Percentiles rank a stretch among this genome's conserved stretches.
phyloP scores from a whole-genome alignment of 2,113 vertebrate species.

The Entelurus aequoreus region DNA sequence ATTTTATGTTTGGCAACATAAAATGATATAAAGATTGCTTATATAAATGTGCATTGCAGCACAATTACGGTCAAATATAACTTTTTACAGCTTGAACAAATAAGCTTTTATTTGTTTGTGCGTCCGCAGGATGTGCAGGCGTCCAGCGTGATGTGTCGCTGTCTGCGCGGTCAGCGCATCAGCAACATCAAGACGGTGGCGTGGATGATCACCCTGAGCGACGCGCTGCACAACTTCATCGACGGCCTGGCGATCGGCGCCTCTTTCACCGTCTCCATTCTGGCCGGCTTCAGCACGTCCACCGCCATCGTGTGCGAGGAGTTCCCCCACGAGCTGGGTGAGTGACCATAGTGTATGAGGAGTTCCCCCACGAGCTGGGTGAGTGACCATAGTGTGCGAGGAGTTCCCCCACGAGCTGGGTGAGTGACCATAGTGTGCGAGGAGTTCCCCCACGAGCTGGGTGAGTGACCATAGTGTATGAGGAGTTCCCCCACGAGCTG shows the following conservation, averaged over 20 bases:
- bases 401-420: too few species aligned
- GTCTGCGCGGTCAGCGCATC: conserved; percentile 73
- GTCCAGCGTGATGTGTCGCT: conserved; percentile 62
- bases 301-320: conserved; percentile 94
- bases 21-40: too few species aligned
- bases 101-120: neutral
- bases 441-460: too few species aligned
- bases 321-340: conserved; percentile 94
- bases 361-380: too few species aligned
- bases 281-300: conserved; percentile 92
- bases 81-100: neutral
- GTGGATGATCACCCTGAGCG: conserved; percentile 95
- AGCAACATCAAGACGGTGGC: conserved; percentile 86
- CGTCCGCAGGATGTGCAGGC: conserved; percentile 19
- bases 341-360: conserved; percentile 28
- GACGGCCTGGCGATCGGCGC: conserved; percentile 94
- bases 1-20: too few species aligned
- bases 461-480: too few species aligned
- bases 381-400: too few species aligned
- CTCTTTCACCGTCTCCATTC: conserved; percentile 86
- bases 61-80: too few species aligned
- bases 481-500: too few species aligned
- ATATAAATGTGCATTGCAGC: too few species aligned
- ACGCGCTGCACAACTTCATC: conserved; percentile 93
- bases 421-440: too few species aligned